Evolutionary conservation across 2,888 invertebrate species (phyloP).

Genomic region (Heliothis peltigera): DNA sequence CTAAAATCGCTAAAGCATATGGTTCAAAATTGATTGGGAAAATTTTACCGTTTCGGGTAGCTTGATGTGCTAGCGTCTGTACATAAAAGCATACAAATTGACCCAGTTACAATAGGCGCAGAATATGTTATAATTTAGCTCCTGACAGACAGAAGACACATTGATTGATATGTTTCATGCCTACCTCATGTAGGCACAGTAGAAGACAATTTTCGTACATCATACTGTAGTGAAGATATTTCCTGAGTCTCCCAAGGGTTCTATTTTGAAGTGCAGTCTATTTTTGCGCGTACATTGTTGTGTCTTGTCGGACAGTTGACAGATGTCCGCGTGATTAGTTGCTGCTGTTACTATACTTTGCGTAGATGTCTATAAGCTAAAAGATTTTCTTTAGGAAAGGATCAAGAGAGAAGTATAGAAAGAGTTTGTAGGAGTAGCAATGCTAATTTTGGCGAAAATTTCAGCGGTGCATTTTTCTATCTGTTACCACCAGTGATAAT

Average conservation of each 20-base stretch:
- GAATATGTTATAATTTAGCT: not conserved
- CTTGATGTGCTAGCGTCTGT: too few relatives aligned
- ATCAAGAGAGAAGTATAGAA: too few relatives aligned
- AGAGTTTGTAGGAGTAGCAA: too few relatives aligned
- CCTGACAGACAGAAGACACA: conserved; percentile 37
- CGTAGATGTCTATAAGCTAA: conserved; percentile 1
- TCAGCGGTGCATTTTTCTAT: too few relatives aligned
- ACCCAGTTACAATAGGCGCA: too few relatives aligned
- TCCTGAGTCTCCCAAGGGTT: conserved; percentile 61
- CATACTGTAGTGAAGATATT: conserved; percentile 35
- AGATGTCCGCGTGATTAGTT: conserved; percentile 58
- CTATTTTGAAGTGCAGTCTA: conserved; percentile 61
- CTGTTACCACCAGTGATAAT: too few relatives aligned
- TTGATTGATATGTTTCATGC: conserved; percentile 51
- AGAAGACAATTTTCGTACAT: conserved; percentile 39
- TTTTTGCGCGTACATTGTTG: conserved; percentile 61
- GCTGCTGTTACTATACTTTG: conserved; percentile 33
- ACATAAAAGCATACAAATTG: too few relatives aligned
- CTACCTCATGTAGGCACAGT: conserved; percentile 7
- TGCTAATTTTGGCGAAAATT: too few relatives aligned
- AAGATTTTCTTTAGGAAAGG: not conserved
- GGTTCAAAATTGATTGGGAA: too few relatives aligned
- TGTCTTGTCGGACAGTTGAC: conserved; percentile 52
- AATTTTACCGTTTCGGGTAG: too few relatives aligned
- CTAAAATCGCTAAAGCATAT: too few relatives aligned